Percentiles rank a stretch among this genome's conserved stretches.
Evolutionary conservation across 2,888 invertebrate genomes (phyloP).

Genomic region (Phoronis australis): DNA sequence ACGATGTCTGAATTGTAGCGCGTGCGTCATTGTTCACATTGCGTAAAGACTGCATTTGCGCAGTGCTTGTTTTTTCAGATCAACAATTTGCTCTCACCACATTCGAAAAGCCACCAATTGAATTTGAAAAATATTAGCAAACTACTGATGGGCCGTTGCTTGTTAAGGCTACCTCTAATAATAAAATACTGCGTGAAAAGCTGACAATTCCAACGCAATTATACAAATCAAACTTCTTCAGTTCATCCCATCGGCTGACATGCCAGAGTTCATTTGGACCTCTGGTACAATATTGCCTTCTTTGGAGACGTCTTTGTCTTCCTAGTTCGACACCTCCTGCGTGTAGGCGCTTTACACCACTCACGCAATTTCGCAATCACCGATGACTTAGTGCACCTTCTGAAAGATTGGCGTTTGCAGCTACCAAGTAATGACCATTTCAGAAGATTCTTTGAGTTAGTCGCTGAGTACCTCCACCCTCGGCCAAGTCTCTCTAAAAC

Average conservation of each 20-base stretch:
- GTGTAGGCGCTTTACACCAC: too few species aligned
- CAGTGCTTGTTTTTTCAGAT: constrained; percentile 15
- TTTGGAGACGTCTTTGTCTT: constrained; percentile 7
- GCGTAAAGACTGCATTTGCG: constrained; percentile 3
- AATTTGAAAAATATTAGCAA: constrained; percentile 10
- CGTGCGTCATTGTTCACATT: background rate
- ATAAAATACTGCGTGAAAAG: constrained; percentile 15
- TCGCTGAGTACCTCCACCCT: background rate
- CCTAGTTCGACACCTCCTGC: too few species aligned
- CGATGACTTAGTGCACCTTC: background rate
- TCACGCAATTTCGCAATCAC: constrained; percentile 1
- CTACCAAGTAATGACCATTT: background rate
- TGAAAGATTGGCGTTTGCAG: background rate
- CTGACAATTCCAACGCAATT: constrained; percentile 16
- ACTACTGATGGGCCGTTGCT: constrained; percentile 14
- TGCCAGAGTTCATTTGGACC: constrained; percentile 18
- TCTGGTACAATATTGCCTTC: constrained; percentile 10
- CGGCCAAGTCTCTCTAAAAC: background rate
- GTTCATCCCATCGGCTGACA: constrained; percentile 15
- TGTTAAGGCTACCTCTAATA: constrained; percentile 13
- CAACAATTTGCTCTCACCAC: constrained; percentile 14
- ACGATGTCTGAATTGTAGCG: background rate
- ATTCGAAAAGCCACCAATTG: constrained; percentile 11
- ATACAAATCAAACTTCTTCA: constrained; percentile 13
- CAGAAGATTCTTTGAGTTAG: background rate